Evolutionary conservation across 2,797 vertebrate species (phyloP).

Genomic region (Lophotriccus pileatus): DNA sequence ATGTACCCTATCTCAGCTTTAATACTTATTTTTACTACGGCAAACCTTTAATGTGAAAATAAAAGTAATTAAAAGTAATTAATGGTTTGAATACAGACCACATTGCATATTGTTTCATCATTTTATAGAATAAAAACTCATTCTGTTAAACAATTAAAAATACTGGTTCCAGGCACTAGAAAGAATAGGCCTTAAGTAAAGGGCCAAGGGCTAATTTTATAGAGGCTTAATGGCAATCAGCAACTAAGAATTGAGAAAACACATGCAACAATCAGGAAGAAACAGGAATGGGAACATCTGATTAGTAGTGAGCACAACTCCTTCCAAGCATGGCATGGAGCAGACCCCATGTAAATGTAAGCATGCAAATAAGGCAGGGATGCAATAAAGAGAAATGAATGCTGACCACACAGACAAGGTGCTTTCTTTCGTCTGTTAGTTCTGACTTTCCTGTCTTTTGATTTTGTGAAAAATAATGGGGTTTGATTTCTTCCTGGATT

Average conservation of each 20-base stretch:
- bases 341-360: not conserved
- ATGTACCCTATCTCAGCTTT: not conserved
- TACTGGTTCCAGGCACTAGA: not conserved
- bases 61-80: not conserved
- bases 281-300: not conserved
- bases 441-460: not conserved
- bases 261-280: not conserved
- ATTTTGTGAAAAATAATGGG: not conserved
- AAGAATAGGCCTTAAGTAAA: not conserved
- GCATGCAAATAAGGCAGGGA: not conserved
- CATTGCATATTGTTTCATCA: not conserved
- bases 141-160: not conserved
- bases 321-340: not conserved
- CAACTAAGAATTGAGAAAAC: not conserved
- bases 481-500: not conserved
- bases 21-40: not conserved
- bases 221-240: not conserved
- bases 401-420: not conserved
- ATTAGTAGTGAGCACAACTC: not conserved
- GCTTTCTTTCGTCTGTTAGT: not conserved
- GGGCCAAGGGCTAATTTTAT: not conserved
- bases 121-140: not conserved
- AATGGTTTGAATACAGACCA: not conserved
- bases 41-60: not conserved
- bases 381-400: not conserved